Percentiles rank a stretch among this genome's conserved stretches.
Conservation (phyloP, 2,888 invertebrate species). For the Prosapia bicincta region DNA sequence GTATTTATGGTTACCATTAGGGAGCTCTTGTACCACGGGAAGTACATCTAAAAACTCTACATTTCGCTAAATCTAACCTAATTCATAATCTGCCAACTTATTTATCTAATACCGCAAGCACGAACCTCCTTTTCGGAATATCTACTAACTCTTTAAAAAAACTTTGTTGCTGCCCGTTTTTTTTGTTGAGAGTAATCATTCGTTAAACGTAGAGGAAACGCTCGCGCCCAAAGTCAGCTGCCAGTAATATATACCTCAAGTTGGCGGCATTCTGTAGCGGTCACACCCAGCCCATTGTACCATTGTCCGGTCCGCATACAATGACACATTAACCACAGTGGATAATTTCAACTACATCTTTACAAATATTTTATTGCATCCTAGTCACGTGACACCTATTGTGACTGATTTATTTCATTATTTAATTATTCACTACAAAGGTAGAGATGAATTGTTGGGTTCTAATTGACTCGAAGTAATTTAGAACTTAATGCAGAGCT, state of each 20-base stretch:
- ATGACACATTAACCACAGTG: background rate
- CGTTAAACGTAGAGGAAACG: background rate
- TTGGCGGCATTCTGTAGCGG: background rate
- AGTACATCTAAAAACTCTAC: too few relatives aligned
- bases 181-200: background rate
- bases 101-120: too few relatives aligned
- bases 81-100: too few relatives aligned
- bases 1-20: too few relatives aligned
- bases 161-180: too few relatives aligned
- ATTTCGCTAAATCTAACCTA: too few relatives aligned
- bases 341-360: conserved; percentile 2
- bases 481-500: background rate
- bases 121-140: too few relatives aligned
- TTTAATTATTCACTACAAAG: background rate
- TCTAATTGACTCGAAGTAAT: background rate
- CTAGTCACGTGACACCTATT: background rate
- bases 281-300: background rate
- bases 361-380: conserved; percentile 2
- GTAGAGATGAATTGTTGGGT: background rate
- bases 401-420: background rate
- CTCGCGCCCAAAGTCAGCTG: background rate
- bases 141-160: too few relatives aligned
- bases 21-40: too few relatives aligned
- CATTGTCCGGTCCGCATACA: background rate
- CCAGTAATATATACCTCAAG: background rate